These are phyloP conservation scores for Drosophila baimaii DNA, from an alignment of 1,140 invertebrate species.

Conservation along the genomic window DNA sequence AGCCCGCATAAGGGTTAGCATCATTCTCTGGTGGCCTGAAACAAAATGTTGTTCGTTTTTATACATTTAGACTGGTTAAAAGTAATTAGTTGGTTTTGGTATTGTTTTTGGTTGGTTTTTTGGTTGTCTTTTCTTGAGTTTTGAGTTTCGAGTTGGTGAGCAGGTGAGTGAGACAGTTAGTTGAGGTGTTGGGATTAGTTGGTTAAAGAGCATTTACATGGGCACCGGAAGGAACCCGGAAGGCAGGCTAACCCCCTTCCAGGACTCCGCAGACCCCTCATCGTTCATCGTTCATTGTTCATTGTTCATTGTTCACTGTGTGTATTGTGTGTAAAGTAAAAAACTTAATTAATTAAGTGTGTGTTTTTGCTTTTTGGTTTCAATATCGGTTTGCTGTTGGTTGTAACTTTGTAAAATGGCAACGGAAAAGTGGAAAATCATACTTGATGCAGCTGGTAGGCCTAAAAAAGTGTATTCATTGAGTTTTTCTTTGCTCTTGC, in stretches of 20 bases:
- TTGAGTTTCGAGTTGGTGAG: constrained; percentile 27
- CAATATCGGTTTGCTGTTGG: constrained; percentile 20
- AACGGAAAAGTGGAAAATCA: constrained; percentile 44
- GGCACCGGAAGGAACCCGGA: constrained; percentile 45
- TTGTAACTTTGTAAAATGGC: constrained; percentile 26
- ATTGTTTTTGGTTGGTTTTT: constrained; percentile 21
- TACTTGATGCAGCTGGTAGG: constrained; percentile 38
- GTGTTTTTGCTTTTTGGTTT: constrained; percentile 29
- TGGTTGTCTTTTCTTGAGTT: constrained; percentile 30
- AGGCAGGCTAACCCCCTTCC: constrained; percentile 3
- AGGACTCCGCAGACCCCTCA: constrained; percentile 1
- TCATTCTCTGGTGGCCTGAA: constrained; percentile 94
- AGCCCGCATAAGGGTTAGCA: constrained; percentile 93
- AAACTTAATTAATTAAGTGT: constrained; percentile 36
- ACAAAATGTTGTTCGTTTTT: constrained; percentile 84
- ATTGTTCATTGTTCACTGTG: constrained; percentile 8
- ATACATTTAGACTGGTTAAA: constrained; percentile 78
- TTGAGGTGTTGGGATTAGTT: constrained; percentile 58
- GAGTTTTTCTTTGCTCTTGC: constrained; percentile 50
- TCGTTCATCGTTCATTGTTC: constrained; percentile 7
- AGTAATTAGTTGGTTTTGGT: constrained; percentile 47
- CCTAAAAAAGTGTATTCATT: constrained; percentile 46
- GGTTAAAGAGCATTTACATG: constrained; percentile 77
- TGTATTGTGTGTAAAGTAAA: constrained; percentile 38
- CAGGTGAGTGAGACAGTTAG: constrained; percentile 57